phyloP scores from a whole-genome alignment of 2,113 vertebrate species.

The Lathamus discolor region DNA sequence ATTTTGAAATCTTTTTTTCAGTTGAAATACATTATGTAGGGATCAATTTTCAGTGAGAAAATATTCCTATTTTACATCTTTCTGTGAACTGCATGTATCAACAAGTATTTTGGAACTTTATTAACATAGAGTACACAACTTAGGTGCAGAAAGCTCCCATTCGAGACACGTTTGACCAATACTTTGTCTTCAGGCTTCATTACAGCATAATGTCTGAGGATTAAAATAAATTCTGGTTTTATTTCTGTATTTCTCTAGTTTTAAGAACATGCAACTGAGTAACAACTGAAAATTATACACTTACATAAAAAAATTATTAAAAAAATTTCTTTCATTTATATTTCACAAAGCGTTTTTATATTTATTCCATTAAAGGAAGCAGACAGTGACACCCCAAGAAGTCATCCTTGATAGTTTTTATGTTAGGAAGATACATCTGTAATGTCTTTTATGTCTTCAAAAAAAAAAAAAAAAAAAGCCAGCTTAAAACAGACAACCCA shows the following conservation, averaged over 20 bases:
- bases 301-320: not conserved
- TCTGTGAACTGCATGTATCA: not conserved
- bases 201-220: not conserved
- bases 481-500: not conserved
- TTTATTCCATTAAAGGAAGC: not conserved
- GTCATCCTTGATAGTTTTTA: not conserved
- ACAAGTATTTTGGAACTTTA: not conserved
- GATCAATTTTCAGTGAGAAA: not conserved
- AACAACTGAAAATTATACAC: not conserved
- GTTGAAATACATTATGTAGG: not conserved
- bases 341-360: not conserved
- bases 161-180: not conserved
- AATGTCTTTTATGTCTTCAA: not conserved
- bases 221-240: not conserved
- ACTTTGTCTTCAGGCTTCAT: not conserved
- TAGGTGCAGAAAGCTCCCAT: not conserved
- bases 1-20: not conserved
- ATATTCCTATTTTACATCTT: not conserved
- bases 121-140: not conserved
- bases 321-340: not conserved
- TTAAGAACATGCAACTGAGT: not conserved
- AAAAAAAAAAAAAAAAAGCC: not conserved
- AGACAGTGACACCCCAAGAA: not conserved
- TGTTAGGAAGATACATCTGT: not conserved
- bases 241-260: not conserved